Evolutionary conservation across 1,140 invertebrate species (phyloP).

Genomic region (Drosophila albomicans): DNA sequence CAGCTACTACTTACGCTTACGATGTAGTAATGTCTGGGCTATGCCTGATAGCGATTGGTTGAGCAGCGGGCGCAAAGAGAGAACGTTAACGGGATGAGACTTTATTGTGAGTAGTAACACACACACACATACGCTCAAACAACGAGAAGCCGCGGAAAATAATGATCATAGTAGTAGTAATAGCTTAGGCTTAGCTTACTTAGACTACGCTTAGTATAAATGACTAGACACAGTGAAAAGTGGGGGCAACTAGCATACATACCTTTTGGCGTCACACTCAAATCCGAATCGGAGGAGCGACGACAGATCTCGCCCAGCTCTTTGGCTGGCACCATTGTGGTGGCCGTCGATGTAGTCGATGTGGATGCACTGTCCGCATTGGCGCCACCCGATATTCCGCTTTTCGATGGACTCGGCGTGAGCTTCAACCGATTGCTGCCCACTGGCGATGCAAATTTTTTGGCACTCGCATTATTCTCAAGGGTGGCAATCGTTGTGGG

Average conservation of each 20-base stretch:
- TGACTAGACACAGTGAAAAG: slow-evolving; percentile 6
- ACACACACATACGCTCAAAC: slow-evolving; percentile 28
- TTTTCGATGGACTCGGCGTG: slow-evolving; percentile 79
- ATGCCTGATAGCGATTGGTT: slow-evolving; percentile 57
- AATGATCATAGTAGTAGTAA: background rate
- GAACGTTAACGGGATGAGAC: slow-evolving; percentile 71
- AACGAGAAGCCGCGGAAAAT: slow-evolving; percentile 22
- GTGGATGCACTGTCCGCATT: slow-evolving; percentile 76
- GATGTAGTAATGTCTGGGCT: slow-evolving; percentile 64
- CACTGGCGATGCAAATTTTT: slow-evolving; percentile 66
- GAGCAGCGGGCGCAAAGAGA: slow-evolving; percentile 73
- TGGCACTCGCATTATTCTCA: slow-evolving; percentile 51
- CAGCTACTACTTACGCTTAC: slow-evolving; percentile 75
- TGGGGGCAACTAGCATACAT: slow-evolving; percentile 59
- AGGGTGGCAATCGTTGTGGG: slow-evolving; percentile 53
- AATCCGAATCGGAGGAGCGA: slow-evolving; percentile 96
- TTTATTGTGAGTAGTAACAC: slow-evolving; percentile 40
- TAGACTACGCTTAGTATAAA: slow-evolving; percentile 28
- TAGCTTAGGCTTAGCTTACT: slow-evolving; percentile 9
- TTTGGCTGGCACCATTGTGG: slow-evolving; percentile 73
- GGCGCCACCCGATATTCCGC: slow-evolving; percentile 65
- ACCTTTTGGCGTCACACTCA: slow-evolving; percentile 97
- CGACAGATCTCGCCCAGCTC: slow-evolving; percentile 87
- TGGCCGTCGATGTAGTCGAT: slow-evolving; percentile 68
- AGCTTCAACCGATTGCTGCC: slow-evolving; percentile 64